Evolutionary conservation across 2,888 invertebrate species (phyloP), one percentile per base, ranked within the genome.

Genomic region (Nycteola revayana): DNA sequence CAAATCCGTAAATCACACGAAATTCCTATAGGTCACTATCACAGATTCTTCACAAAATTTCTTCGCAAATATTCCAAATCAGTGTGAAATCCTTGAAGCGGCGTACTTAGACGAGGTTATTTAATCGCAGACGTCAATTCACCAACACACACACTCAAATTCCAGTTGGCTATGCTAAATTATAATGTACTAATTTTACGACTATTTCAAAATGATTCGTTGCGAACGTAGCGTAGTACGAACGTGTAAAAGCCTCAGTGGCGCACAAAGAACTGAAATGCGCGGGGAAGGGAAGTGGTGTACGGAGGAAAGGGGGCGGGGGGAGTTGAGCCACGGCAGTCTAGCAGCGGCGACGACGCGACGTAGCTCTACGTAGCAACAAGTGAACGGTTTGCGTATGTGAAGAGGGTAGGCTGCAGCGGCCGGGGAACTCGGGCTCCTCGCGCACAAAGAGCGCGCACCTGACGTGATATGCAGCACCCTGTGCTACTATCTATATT

Each of bases 241-340:
- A 44, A 83, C 87, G 81, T 84, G 70, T 72, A 59, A 72, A 64
- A 76, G 65, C 71, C 67, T 72, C 79, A 65, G 68, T 71, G 71
- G 81, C 83, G 79, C 84, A 87, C 87, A 88, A 85, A 88, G 86
- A 84, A 89, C 88, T 88, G 82, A 84, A 75, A 73, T 73, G 79
- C 79, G 83, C 79, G 83, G 80, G 81, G 76, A 47, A 74, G 75
- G 72, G 77, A 72, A 75, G 65, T 65, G 66, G 64, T 63, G 67
- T 67, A 57, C 57, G 60, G 57, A 58, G 66, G 75, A 66, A 65
- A 65, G 65, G 65, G 65, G 61, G 56, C 56, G 63, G 55, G 75
- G 77, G 68, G 78, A 69, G 67, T 55, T 64, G 58, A 54, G 61
- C 59, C 73, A 79, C 82, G 82, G 77, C 68, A 75, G 79, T 75